Evolutionary conservation across 2,888 invertebrate genomes (phyloP).

Genomic region (Callyntrura sp.): DNA sequence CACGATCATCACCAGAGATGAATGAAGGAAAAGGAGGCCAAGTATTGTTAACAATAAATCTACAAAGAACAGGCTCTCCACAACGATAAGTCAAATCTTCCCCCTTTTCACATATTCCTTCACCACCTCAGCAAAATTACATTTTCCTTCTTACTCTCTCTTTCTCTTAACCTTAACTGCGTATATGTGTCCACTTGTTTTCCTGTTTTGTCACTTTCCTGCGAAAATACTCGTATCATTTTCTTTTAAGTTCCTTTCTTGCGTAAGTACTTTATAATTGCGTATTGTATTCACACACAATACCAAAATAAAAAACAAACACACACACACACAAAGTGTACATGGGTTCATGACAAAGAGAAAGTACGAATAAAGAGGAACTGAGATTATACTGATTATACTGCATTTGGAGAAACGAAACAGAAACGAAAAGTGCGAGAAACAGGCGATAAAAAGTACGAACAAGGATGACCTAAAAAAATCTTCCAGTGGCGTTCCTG

Average conservation of each 20-base stretch:
- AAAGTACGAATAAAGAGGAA: background rate
- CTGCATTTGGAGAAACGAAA: conserved; percentile 19
- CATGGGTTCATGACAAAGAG: too few species aligned
- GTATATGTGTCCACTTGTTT: background rate
- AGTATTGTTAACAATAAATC: conserved; percentile 11
- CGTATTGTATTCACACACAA: conserved; percentile 39
- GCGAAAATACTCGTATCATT: background rate
- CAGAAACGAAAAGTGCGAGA: background rate
- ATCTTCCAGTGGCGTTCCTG: background rate
- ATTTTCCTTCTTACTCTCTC: background rate
- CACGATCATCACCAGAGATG: background rate
- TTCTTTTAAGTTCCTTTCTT: background rate
- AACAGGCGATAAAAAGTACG: conserved; percentile 31
- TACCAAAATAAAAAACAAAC: background rate
- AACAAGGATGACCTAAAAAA: conserved; percentile 41
- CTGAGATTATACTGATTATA: conserved; percentile 44
- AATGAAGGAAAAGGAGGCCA: conserved; percentile 51
- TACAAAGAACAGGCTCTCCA: background rate
- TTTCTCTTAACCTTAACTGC: background rate
- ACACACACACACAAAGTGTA: too few species aligned
- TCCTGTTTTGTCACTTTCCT: background rate
- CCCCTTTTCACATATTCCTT: background rate
- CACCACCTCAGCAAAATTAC: background rate
- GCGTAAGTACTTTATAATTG: conserved; percentile 26
- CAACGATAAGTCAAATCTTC: background rate